phyloP scores from a whole-genome alignment of 2,888 invertebrate genomes.

The Cataglyphis rosenhaueri region DNA sequence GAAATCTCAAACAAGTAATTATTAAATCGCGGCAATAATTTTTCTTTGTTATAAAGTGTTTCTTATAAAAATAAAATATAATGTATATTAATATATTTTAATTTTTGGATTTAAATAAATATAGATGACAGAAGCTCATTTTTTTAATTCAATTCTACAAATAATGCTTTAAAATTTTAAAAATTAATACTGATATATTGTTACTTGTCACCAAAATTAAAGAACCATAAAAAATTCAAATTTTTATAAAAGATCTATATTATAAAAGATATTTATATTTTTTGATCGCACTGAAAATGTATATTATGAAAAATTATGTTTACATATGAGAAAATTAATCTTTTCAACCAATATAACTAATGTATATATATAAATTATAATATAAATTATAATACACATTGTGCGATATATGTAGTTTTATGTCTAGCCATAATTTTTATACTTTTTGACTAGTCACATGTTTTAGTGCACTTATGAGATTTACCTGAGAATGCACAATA shows the following conservation, averaged over 20 bases:
- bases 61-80: background rate
- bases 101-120: slow-evolving; percentile 15
- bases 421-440: slow-evolving; percentile 24
- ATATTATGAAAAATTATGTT: background rate
- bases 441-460: background rate
- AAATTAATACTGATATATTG: background rate
- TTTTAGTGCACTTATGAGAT: slow-evolving; percentile 45
- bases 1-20: background rate
- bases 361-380: background rate
- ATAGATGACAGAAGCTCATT: background rate
- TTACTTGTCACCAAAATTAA: background rate
- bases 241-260: background rate
- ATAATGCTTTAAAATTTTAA: background rate
- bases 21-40: background rate
- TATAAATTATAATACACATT: slow-evolving; percentile 3
- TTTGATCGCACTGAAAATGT: background rate
- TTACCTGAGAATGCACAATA: slow-evolving; percentile 37
- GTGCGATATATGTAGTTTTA: background rate
- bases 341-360: background rate
- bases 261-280: background rate
- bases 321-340: background rate
- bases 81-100: background rate
- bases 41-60: background rate
- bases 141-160: background rate
- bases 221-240: background rate